Percentiles rank a stretch among this genome's conserved stretches.
Evolutionary conservation across 1,140 invertebrate species (phyloP).

Genomic region (Pseudomyrmex flavicornis): DNA sequence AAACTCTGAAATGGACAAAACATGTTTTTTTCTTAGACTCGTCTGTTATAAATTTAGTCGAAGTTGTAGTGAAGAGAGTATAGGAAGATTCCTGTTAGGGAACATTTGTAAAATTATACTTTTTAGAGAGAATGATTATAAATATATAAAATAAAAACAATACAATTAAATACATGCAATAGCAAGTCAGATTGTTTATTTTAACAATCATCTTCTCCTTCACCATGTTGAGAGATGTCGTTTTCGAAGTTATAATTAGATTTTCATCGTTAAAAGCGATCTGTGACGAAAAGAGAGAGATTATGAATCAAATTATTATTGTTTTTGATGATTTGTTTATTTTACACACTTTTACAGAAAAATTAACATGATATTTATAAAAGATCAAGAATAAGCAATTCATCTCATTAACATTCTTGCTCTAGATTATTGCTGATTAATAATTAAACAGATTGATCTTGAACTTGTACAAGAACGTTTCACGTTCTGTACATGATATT

Average conservation of each 20-base stretch:
- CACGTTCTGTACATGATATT: too few species aligned
- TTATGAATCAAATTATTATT: conserved; percentile 36
- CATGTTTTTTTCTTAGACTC: too few species aligned
- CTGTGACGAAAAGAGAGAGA: conserved; percentile 18
- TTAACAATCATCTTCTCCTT: conserved; percentile 37
- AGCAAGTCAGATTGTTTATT: conserved; percentile 43
- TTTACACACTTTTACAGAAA: conserved; percentile 10
- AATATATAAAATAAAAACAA: neutral
- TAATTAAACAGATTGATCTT: too few species aligned
- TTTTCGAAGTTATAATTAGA: conserved; percentile 67
- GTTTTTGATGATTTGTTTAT: conserved; percentile 42
- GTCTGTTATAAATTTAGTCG: too few species aligned
- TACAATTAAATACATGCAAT: neutral
- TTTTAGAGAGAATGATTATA: conserved; percentile 37
- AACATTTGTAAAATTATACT: conserved; percentile 41
- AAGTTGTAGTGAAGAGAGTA: too few species aligned
- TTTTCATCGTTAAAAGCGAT: conserved; percentile 50
- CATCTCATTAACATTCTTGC: too few species aligned
- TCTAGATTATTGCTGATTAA: too few species aligned
- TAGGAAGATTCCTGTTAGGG: too few species aligned
- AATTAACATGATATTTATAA: too few species aligned
- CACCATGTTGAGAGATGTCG: neutral
- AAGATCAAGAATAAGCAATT: too few species aligned
- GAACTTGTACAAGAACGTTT: too few species aligned
- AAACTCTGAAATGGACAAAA: too few species aligned